Evolutionary conservation across 2,113 vertebrate genomes (phyloP).

Genomic region (Origma solitaria): DNA sequence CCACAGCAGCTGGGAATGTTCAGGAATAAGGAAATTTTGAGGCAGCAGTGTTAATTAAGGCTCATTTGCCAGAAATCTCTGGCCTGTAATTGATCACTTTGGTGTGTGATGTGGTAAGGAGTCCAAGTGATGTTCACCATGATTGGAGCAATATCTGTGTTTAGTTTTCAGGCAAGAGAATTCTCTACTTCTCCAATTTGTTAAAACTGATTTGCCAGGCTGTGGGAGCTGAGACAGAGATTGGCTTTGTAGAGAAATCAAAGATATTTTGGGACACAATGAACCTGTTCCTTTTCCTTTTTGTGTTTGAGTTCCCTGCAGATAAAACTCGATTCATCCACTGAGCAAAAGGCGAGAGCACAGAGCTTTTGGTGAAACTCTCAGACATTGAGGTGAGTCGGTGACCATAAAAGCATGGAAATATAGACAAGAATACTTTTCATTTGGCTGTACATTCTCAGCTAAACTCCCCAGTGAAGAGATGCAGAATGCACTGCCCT

Average conservation of each 20-base stretch:
- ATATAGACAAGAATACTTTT: not conserved
- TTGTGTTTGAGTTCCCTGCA: not conserved
- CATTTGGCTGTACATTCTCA: not conserved
- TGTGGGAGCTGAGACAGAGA: not conserved
- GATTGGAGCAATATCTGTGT: not conserved
- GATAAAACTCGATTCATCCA: not conserved
- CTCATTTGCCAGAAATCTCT: not conserved
- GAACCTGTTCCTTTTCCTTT: not conserved
- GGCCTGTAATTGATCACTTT: not conserved
- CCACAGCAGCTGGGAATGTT: slow-evolving; percentile 11
- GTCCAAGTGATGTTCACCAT: not conserved
- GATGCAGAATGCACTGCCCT: not conserved
- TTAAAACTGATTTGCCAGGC: not conserved
- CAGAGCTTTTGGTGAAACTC: not conserved
- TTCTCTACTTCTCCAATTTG: not conserved
- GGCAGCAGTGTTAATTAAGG: slow-evolving; percentile 2
- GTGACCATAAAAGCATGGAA: not conserved
- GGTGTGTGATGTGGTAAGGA: not conserved
- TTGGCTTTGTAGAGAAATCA: not conserved
- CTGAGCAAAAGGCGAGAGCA: not conserved
- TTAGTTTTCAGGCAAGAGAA: not conserved
- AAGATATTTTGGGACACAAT: not conserved
- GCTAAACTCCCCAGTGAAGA: not conserved
- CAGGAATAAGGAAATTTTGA: slow-evolving; percentile 14
- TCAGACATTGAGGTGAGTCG: not conserved